These are phyloP conservation scores for Diprion similis DNA, from an alignment of 1,140 invertebrate genomes.

Conservation along the genomic window DNA sequence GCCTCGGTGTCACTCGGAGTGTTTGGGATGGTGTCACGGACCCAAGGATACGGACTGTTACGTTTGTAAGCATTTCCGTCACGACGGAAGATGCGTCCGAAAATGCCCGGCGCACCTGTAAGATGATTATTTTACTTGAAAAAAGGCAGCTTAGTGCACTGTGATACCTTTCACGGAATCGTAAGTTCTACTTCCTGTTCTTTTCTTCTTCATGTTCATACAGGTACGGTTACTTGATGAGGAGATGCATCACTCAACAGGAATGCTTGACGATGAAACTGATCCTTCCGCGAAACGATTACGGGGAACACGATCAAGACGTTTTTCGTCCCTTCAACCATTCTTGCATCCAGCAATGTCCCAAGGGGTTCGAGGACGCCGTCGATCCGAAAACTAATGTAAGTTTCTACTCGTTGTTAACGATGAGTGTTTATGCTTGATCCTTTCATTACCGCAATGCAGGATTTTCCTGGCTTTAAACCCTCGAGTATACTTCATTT, in stretches of 20 bases:
- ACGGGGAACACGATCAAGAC: slow-evolving; percentile 25
- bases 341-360: slow-evolving; percentile 66
- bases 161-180: too few species aligned
- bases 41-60: slow-evolving; percentile 59
- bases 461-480: too few species aligned
- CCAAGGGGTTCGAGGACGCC: slow-evolving; percentile 57
- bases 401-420: slow-evolving; percentile 18
- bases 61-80: slow-evolving; percentile 62
- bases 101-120: slow-evolving; percentile 61
- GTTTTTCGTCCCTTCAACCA: slow-evolving; percentile 54
- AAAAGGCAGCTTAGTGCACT: too few species aligned
- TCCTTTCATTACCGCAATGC: too few species aligned
- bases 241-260: slow-evolving; percentile 64
- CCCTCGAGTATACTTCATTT: too few species aligned
- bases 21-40: slow-evolving; percentile 69
- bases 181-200: neutral
- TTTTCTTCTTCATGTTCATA: slow-evolving; percentile 2
- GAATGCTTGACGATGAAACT: slow-evolving; percentile 57
- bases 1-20: slow-evolving; percentile 63
- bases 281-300: slow-evolving; percentile 33
- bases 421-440: neutral
- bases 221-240: slow-evolving; percentile 55
- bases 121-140: slow-evolving; percentile 26
- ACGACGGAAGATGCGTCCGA: slow-evolving; percentile 58
- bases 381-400: slow-evolving; percentile 37